These are phyloP conservation scores for Ichneumoninae sp. DNA, from an alignment of 2,888 invertebrate genomes.

Conservation along the genomic window DNA sequence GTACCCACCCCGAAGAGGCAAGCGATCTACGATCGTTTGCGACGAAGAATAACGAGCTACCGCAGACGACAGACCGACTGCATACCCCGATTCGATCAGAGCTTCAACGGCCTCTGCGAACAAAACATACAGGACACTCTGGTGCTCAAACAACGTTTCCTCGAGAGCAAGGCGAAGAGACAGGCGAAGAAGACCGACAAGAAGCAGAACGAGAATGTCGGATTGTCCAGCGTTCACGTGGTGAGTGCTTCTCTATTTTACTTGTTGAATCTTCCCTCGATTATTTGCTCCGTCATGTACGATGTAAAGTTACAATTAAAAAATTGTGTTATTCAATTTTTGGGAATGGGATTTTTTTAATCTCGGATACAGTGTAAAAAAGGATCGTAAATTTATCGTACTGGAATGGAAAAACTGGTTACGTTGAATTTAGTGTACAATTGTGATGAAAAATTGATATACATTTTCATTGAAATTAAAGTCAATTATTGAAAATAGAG, in stretches of 20 bases:
- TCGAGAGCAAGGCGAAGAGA: constrained; percentile 95
- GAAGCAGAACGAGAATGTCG: constrained; percentile 88
- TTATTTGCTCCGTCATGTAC: neutral
- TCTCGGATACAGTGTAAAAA: no score
- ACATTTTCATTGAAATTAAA: no score
- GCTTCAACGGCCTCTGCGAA: constrained; percentile 94
- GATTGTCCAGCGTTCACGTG: constrained; percentile 84
- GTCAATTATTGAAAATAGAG: no score
- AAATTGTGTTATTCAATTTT: neutral
- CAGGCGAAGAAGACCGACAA: constrained; percentile 91
- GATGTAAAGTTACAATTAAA: neutral
- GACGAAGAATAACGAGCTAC: constrained; percentile 94
- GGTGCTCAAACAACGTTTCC: constrained; percentile 94
- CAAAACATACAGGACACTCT: constrained; percentile 96
- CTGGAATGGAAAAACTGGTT: no score
- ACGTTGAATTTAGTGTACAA: no score
- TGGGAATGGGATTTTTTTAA: no score
- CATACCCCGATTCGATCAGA: constrained; percentile 94
- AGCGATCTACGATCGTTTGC: constrained; percentile 93
- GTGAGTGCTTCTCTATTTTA: constrained; percentile 74
- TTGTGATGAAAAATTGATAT: no score
- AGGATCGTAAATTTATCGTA: no score
- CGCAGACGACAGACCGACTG: constrained; percentile 94
- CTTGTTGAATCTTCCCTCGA: no score
- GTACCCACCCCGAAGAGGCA: constrained; percentile 92